phyloP scores from a whole-genome alignment of 2,888 invertebrate genomes.

The Conops quadrifasciatus region DNA sequence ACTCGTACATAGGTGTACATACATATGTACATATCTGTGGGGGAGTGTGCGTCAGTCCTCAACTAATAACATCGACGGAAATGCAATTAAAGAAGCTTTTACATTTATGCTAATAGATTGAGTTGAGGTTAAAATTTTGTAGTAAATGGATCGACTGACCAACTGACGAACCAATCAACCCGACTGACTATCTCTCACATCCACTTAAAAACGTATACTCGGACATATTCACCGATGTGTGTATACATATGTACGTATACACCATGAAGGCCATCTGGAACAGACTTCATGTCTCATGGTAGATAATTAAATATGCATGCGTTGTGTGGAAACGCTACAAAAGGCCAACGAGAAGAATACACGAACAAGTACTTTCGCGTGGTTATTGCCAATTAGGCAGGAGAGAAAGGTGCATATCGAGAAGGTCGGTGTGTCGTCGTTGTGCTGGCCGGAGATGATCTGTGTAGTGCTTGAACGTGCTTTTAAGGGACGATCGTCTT shows the following conservation, averaged over 20 bases:
- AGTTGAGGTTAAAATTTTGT: conserved; percentile 1
- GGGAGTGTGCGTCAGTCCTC: conserved; percentile 4
- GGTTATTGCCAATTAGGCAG: conserved; percentile 9
- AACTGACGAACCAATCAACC: neutral
- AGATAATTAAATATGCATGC: conserved; percentile 32
- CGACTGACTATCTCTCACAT: conserved; percentile 2
- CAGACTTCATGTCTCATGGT: conserved; percentile 28
- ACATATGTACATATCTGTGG: neutral
- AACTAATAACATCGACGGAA: conserved; percentile 21
- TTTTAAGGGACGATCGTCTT: no score
- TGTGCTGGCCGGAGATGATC: no score
- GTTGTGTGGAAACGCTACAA: conserved; percentile 8
- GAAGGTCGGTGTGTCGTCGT: no score
- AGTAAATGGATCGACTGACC: conserved; percentile 10
- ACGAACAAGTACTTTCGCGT: neutral
- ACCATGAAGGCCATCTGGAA: conserved; percentile 26
- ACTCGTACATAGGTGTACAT: no score
- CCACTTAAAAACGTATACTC: conserved; percentile 1
- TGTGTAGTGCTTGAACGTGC: no score
- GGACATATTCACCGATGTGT: neutral
- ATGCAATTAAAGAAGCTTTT: conserved; percentile 29
- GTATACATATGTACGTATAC: neutral
- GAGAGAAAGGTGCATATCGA: conserved; percentile 4
- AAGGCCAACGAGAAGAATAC: conserved; percentile 18
- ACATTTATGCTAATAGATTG: neutral